A percentile compares a stretch with the other conserved stretches of the same genome.
These are phyloP conservation scores for Smutsia gigantea DNA, from an alignment of 2,797 vertebrate genomes.

Conservation along the genomic window DNA sequence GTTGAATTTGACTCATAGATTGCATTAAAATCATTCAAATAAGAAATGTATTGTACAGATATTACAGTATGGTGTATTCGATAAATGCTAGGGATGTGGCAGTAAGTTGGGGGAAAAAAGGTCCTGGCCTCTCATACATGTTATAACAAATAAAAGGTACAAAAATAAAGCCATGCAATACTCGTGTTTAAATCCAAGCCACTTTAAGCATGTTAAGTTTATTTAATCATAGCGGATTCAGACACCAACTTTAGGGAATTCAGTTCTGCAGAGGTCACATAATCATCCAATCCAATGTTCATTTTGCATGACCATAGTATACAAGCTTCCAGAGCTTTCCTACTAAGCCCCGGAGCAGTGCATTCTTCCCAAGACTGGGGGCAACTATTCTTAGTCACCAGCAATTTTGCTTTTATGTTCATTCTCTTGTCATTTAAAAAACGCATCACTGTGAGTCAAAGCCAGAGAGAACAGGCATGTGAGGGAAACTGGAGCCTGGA, in stretches of 20 bases:
- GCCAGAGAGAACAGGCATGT: slow-evolving; percentile 31
- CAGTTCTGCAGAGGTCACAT: slow-evolving; percentile 32
- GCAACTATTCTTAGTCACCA: slow-evolving; percentile 80
- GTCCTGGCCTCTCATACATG: not conserved
- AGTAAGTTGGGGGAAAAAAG: not conserved
- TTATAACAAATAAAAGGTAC: not conserved
- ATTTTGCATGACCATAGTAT: slow-evolving; percentile 47
- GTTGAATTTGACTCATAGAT: not conserved
- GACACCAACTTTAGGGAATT: not conserved
- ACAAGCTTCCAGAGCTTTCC: slow-evolving; percentile 6
- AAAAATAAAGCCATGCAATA: not conserved
- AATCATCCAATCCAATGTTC: slow-evolving; percentile 28
- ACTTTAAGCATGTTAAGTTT: not conserved
- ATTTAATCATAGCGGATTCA: not conserved
- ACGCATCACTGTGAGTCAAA: slow-evolving; percentile 61
- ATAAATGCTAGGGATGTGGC: not conserved
- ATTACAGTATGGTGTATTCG: not conserved
- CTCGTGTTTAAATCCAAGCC: not conserved
- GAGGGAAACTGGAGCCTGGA: not conserved
- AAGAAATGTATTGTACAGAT: not conserved
- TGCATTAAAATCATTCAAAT: not conserved
- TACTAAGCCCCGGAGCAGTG: not conserved
- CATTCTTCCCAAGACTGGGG: slow-evolving; percentile 66
- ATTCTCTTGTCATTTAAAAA: slow-evolving; percentile 41
- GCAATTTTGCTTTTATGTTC: slow-evolving; percentile 74